Percentiles rank a stretch among this genome's conserved stretches.
These are phyloP conservation scores for Dipodomys merriami DNA, from an alignment of 2,113 vertebrate species.

Conservation along the genomic window DNA sequence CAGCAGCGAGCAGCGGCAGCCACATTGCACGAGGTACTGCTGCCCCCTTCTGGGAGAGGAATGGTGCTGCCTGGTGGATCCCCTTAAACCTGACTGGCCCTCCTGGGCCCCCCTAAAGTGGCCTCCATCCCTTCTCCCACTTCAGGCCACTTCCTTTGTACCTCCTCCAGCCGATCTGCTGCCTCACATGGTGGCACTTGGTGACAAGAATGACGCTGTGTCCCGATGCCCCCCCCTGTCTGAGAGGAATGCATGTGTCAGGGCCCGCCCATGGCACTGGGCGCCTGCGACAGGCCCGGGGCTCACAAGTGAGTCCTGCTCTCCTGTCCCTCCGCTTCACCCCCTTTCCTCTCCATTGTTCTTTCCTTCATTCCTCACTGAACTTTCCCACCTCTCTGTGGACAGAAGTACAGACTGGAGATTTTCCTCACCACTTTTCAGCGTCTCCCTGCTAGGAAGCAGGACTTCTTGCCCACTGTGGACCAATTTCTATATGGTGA, in stretches of 20 bases:
- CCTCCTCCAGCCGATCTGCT: fast-evolving
- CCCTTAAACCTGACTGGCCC: too few relatives aligned
- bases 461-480: fast-evolving
- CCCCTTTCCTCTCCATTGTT: neutral
- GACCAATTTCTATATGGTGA: neutral
- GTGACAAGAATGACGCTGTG: neutral
- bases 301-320: neutral
- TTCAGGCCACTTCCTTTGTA: neutral
- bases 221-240: neutral
- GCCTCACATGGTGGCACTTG: neutral
- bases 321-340: neutral
- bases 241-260: too few relatives aligned
- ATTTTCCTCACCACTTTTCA: neutral
- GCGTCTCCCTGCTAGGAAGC: too few relatives aligned
- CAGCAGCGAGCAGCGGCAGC: neutral
- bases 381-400: neutral
- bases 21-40: slow-evolving; percentile 32
- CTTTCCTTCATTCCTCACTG: neutral
- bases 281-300: neutral
- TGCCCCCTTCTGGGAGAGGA: slow-evolving; percentile 74
- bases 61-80: neutral
- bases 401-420: neutral
- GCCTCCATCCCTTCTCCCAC: neutral
- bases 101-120: neutral
- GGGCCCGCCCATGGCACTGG: neutral